Evolutionary conservation across 2,888 invertebrate species (phyloP).

Genomic region (Volucella inanis): DNA sequence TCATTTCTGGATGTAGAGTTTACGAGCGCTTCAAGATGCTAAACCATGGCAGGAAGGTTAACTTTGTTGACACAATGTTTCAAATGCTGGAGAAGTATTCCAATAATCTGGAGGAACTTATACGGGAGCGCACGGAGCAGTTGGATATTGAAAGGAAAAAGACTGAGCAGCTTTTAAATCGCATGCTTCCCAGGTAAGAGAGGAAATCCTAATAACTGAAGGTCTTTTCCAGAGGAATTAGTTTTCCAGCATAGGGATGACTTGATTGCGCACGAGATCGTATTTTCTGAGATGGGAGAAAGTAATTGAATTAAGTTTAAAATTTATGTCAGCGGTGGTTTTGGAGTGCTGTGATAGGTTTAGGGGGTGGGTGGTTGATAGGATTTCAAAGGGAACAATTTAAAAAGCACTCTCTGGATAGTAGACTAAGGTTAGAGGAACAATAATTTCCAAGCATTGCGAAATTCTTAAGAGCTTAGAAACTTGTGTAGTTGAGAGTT

Average conservation of each 20-base stretch:
- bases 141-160: constrained; percentile 97
- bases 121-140: constrained; percentile 95
- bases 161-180: constrained; percentile 94
- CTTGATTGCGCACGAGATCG: constrained; percentile 19
- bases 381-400: constrained; percentile 3
- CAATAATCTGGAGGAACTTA: constrained; percentile 96
- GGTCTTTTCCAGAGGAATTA: constrained; percentile 7
- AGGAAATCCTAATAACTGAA: constrained; percentile 34
- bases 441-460: too few species aligned
- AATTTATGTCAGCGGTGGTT: constrained; percentile 29
- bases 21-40: constrained; percentile 94
- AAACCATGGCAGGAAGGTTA: constrained; percentile 95
- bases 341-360: background rate
- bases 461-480: too few species aligned
- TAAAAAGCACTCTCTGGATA: constrained; percentile 4
- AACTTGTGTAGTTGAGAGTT: too few species aligned
- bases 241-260: constrained; percentile 8
- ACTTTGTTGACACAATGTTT: constrained; percentile 98
- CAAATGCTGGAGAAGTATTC: constrained; percentile 98
- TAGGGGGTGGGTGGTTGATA: constrained; percentile 1
- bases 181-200: constrained; percentile 92
- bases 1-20: constrained; percentile 83
- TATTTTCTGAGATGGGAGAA: constrained; percentile 12
- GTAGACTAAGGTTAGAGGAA: background rate
- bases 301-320: constrained; percentile 56